Evolutionary conservation across 1,140 invertebrate genomes (phyloP).

Genomic region (Rhyacophila brunnea): DNA sequence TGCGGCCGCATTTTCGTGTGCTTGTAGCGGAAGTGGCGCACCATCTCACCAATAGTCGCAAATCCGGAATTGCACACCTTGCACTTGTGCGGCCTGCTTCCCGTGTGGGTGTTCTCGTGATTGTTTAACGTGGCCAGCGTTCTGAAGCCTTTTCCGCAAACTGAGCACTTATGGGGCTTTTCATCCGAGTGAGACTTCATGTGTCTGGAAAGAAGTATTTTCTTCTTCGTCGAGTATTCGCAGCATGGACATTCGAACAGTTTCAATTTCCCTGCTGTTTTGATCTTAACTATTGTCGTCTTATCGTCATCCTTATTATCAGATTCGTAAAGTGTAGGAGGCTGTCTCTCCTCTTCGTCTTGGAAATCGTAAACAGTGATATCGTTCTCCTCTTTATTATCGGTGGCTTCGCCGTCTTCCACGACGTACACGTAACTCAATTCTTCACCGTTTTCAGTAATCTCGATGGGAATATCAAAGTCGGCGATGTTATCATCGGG

Average conservation of each 20-base stretch:
- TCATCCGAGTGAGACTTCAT: constrained; percentile 91
- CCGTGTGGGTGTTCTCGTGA: constrained; percentile 92
- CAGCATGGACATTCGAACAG: constrained; percentile 86
- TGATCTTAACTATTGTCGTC: constrained; percentile 64
- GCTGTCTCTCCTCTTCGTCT: constrained; percentile 50
- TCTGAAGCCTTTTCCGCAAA: constrained; percentile 83
- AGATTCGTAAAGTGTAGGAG: constrained; percentile 54
- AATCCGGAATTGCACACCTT: constrained; percentile 86
- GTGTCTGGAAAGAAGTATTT: constrained; percentile 76
- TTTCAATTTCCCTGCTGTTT: constrained; percentile 64
- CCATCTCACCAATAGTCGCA: constrained; percentile 83
- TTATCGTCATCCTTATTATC: constrained; percentile 68
- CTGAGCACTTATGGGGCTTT: constrained; percentile 84
- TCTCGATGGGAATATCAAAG: neutral
- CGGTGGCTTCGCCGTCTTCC: constrained; percentile 65
- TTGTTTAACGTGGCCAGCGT: constrained; percentile 85
- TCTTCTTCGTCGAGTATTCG: constrained; percentile 84
- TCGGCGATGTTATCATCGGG: neutral
- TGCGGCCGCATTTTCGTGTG: constrained; percentile 91
- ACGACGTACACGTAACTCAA: constrained; percentile 89
- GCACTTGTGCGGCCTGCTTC: constrained; percentile 78
- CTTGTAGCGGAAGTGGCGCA: constrained; percentile 82
- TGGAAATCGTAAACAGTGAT: constrained; percentile 65
- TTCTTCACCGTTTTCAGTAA: constrained; percentile 57
- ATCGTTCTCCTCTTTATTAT: constrained; percentile 60